phyloP scores from a whole-genome alignment of 1,140 invertebrate genomes.

The Dreissena rostriformis region DNA sequence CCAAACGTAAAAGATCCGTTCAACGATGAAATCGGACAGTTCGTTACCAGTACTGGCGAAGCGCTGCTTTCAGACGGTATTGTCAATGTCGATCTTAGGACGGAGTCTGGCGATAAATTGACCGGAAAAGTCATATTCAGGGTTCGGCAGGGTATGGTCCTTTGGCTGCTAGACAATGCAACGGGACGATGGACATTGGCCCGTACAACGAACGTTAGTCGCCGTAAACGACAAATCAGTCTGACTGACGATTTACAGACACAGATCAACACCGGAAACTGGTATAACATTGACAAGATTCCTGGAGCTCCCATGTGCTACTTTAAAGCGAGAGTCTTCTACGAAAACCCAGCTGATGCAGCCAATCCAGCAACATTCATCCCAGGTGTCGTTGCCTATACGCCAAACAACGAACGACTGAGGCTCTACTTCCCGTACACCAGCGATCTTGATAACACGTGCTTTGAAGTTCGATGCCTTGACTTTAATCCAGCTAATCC shows the following conservation, averaged over 20 bases:
- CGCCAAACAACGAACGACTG: conserved; percentile 6
- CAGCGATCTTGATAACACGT: conserved; percentile 4
- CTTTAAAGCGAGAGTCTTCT: conserved; percentile 37
- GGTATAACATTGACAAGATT: conserved; percentile 46
- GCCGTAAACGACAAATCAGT: conserved; percentile 10
- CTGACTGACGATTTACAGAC: conserved; percentile 4
- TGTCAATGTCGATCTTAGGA: not conserved
- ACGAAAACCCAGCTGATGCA: conserved; percentile 21
- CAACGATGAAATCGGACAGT: conserved; percentile 5
- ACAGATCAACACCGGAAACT: conserved; percentile 7
- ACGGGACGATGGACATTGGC: conserved; percentile 4
- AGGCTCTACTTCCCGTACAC: conserved; percentile 13
- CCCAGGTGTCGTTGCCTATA: conserved; percentile 29
- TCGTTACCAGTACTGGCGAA: conserved; percentile 3
- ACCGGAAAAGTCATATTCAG: conserved; percentile 5
- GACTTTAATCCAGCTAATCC: conserved; percentile 11
- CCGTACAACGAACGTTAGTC: not conserved
- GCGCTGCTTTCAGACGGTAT: conserved; percentile 10
- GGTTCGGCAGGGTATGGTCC: conserved; percentile 1
- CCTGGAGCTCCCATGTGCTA: conserved; percentile 28
- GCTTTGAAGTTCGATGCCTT: conserved; percentile 29
- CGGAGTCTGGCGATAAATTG: not conserved
- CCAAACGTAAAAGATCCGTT: not conserved
- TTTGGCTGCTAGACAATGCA: conserved; percentile 5
- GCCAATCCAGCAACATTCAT: conserved; percentile 5